A percentile compares a stretch with the other conserved stretches of the same genome.
These are phyloP conservation scores for Dasysyrphus tricinctus DNA, from an alignment of 2,888 invertebrate genomes.

Conservation along the genomic window DNA sequence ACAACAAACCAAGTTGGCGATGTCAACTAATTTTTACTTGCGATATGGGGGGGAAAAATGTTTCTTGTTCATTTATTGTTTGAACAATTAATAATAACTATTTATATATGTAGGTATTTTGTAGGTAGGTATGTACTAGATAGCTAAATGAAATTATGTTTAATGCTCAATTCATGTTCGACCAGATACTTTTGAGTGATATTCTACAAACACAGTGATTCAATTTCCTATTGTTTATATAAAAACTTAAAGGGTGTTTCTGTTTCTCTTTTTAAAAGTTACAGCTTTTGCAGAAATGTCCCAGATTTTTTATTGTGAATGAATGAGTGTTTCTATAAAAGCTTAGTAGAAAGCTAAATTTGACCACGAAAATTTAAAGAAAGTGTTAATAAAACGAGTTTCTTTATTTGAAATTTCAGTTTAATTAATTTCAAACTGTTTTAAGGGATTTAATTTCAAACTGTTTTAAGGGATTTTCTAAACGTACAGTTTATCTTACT, in stretches of 20 bases:
- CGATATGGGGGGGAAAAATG: not conserved
- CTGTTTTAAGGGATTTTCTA: too few relatives aligned
- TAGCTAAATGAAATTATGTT: not conserved
- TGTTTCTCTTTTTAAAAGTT: too few relatives aligned
- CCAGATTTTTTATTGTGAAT: not conserved
- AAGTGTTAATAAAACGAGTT: too few relatives aligned
- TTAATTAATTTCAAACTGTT: too few relatives aligned
- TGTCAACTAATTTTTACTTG: not conserved
- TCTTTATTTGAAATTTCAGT: too few relatives aligned
- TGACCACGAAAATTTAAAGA: too few relatives aligned
- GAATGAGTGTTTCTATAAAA: not conserved
- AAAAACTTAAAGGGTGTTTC: not conserved
- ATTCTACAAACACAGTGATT: not conserved
- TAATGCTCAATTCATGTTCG: not conserved
- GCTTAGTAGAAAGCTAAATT: too few relatives aligned
- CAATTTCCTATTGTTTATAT: not conserved
- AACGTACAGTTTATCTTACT: too few relatives aligned
- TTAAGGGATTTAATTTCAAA: too few relatives aligned
- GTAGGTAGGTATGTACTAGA: too few relatives aligned
- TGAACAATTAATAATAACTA: too few relatives aligned
- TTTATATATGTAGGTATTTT: too few relatives aligned
- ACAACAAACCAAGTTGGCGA: not conserved
- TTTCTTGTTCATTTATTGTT: not conserved
- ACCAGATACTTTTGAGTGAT: not conserved
- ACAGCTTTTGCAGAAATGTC: not conserved